phyloP scores from a whole-genome alignment of 2,797 vertebrate species.

The Pitangus sulphuratus region DNA sequence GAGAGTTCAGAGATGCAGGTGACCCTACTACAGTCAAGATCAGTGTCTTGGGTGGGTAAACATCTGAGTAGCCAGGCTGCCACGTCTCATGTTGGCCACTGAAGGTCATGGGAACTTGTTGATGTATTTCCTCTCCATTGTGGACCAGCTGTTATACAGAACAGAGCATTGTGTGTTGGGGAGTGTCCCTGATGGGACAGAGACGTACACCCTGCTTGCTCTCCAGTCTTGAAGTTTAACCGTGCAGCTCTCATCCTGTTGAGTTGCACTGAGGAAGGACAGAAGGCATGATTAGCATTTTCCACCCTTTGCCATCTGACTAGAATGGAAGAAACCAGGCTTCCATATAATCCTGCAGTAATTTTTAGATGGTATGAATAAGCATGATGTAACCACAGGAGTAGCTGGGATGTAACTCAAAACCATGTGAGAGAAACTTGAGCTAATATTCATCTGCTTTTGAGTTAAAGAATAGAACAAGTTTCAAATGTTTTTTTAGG shows the following conservation, averaged over 20 bases:
- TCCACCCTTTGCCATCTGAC: background rate
- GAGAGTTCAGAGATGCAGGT: background rate
- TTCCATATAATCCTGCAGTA: background rate
- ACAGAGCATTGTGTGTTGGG: background rate
- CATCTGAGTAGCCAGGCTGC: background rate
- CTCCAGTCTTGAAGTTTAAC: background rate
- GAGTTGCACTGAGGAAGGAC: accelerated
- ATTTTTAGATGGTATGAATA: background rate
- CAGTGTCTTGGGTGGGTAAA: background rate
- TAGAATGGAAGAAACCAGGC: background rate
- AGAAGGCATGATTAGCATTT: background rate
- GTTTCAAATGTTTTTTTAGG: background rate
- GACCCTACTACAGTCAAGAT: background rate
- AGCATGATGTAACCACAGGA: background rate
- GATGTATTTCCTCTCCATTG: background rate
- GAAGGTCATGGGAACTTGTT: background rate
- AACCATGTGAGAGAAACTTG: background rate
- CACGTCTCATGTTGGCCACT: background rate
- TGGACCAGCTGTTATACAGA: background rate
- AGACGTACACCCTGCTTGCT: background rate
- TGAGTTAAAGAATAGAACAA: background rate
- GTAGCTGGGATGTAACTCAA: background rate
- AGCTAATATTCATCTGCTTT: background rate
- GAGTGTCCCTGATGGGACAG: background rate
- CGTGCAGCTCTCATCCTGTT: background rate